Conservation (phyloP, 1,140 invertebrate species). For the Pseudomyrmex flavicornis region DNA sequence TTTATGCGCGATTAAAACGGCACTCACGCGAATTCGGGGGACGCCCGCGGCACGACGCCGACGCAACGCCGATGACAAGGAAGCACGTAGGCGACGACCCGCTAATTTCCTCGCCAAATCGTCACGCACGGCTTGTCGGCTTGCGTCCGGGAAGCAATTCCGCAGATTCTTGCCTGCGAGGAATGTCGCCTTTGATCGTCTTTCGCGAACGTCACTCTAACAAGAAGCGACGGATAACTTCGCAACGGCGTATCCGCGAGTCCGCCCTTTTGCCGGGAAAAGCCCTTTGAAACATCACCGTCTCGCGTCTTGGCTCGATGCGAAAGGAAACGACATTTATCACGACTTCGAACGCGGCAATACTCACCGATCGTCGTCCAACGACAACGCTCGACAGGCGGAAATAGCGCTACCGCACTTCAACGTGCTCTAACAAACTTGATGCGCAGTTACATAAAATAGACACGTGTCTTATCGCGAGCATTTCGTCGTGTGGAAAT, state of each 20-base stretch:
- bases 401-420: slow-evolving; percentile 33
- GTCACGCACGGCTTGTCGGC: slow-evolving; percentile 66
- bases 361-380: slow-evolving; percentile 7
- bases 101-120: slow-evolving; percentile 73
- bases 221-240: slow-evolving; percentile 66
- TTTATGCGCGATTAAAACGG: slow-evolving; percentile 51
- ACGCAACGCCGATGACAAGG: slow-evolving; percentile 48
- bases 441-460: slow-evolving; percentile 23
- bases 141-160: slow-evolving; percentile 73
- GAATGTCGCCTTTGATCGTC: slow-evolving; percentile 76
- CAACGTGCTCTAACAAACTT: slow-evolving; percentile 1
- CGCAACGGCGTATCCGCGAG: slow-evolving; percentile 42
- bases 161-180: slow-evolving; percentile 70
- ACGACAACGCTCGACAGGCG: slow-evolving; percentile 6
- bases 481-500: background rate
- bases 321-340: slow-evolving; percentile 63
- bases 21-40: slow-evolving; percentile 48
- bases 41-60: slow-evolving; percentile 16
- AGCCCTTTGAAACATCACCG: slow-evolving; percentile 65
- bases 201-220: slow-evolving; percentile 65
- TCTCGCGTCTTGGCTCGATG: background rate
- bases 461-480: slow-evolving; percentile 26
- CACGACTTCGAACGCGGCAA: slow-evolving; percentile 44
- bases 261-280: slow-evolving; percentile 53
- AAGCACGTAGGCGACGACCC: slow-evolving; percentile 45